Evolutionary conservation across 2,113 vertebrate genomes (phyloP).

Genomic region (Sceloporus undulatus): DNA sequence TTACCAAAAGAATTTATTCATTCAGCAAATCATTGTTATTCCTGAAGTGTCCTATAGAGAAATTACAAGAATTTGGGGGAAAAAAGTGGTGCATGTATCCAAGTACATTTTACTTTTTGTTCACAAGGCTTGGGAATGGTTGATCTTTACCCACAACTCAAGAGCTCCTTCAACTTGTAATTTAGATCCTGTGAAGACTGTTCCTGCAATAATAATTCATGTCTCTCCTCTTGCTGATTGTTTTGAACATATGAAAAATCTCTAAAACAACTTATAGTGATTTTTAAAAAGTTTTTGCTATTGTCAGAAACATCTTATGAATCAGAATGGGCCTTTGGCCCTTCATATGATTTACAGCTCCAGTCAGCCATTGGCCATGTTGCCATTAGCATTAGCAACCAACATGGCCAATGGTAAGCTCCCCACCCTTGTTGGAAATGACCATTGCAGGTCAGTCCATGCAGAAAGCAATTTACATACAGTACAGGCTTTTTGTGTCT

Average conservation of each 20-base stretch:
- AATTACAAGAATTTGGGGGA: constrained; percentile 19
- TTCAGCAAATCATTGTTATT: constrained; percentile 28
- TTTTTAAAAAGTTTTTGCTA: not conserved
- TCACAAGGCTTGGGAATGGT: constrained; percentile 22
- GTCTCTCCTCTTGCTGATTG: not conserved
- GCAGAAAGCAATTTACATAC: not conserved
- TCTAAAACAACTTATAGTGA: not conserved
- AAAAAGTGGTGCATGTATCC: constrained; percentile 13
- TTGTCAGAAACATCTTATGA: not conserved
- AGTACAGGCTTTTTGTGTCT: not conserved
- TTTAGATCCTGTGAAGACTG: not conserved
- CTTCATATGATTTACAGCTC: not conserved
- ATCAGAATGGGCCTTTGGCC: not conserved
- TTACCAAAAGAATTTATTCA: constrained; percentile 2
- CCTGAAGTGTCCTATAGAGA: not conserved
- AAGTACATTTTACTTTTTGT: constrained; percentile 41
- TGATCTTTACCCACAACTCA: not conserved
- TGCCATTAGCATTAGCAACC: not conserved
- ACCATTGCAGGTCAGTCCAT: not conserved
- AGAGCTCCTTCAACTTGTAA: not conserved
- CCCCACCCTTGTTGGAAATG: not conserved
- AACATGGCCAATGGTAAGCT: not conserved
- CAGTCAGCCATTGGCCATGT: not conserved
- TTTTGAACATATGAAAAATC: not conserved
- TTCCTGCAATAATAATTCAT: not conserved